Evolutionary conservation across 92 coral and sea anemone species (phyloP), one percentile per base, ranked within the genome.

Genomic region (Palythoa heliodiscus): DNA sequence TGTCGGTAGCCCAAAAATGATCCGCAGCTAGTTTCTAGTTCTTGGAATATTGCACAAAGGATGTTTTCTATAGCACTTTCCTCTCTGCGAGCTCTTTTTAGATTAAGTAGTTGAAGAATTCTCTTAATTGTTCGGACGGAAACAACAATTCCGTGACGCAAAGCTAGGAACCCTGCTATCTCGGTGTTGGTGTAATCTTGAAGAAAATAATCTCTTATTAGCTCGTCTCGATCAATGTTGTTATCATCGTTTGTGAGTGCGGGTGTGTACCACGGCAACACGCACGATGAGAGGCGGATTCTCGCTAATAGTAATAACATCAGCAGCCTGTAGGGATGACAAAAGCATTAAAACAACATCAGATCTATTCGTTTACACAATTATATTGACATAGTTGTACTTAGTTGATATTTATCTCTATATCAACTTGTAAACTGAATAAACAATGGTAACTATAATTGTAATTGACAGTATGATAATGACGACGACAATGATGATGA

Each of bases 1-100:
- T 87, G 87, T 20, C 90, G 86, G 71, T 87, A 81, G 19, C 90
- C 87, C 87, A 77, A 43, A 54, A 84, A 78, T 19, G 91, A 77
- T 7, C 86, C 86, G 4, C 50, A 43, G 50, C 5, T 43, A 7
- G 50, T 43, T 43, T 43, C 50, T 43, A 5, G 4, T 43, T 43
- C 50, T 12, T 77, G 86, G 25, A 84, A 64, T 58, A 89, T 71
- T 64, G 91, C 88, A 64, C 57, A 7, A 29, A 89, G 84, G 35
- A 85, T 85, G 16, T 52, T 48, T 60, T 88, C 88, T 4, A 83
- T 69, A 17, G 82, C 66, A 13, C 89, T 76, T 35, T 88, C 81
- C 69, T 75, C 86, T 55, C 83, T 66, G 43, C 43, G 53, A 11
- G 88, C 84, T 37, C 84, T 47, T 58, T 71, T 70, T 11, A 88